Evolutionary conservation across 2,888 invertebrate species (phyloP).

Genomic region (Vannuccia rotundouncinata): DNA sequence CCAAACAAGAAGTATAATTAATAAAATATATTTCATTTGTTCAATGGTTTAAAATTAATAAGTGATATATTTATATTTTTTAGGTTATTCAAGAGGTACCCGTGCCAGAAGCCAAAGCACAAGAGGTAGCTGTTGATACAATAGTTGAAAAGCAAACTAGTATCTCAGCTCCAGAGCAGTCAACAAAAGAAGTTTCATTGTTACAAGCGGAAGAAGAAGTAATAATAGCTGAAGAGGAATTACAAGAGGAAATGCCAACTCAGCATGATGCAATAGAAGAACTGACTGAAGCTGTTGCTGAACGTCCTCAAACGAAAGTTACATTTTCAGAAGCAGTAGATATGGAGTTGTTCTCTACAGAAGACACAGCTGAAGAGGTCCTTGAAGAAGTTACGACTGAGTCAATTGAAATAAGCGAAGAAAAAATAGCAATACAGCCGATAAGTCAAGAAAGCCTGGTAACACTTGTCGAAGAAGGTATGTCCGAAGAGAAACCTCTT

Average conservation of each 20-base stretch:
- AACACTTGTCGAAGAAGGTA: neutral
- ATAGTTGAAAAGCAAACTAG: neutral
- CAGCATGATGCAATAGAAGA: neutral
- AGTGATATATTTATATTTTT: neutral
- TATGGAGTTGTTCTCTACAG: constrained; percentile 30
- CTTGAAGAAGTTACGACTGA: neutral
- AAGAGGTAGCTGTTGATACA: neutral
- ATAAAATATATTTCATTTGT: neutral
- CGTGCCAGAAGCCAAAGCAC: constrained; percentile 4
- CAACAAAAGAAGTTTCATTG: neutral
- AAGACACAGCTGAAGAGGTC: constrained; percentile 1
- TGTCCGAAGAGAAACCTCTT: neutral
- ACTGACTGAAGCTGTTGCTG: constrained; percentile 10
- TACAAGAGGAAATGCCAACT: neutral
- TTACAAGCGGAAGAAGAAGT: constrained; percentile 9
- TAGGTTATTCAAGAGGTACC: neutral
- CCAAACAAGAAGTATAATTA: neutral
- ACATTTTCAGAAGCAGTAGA: constrained; percentile 34
- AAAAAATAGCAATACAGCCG: neutral
- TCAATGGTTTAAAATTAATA: neutral
- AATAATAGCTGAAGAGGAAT: neutral
- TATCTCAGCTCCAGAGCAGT: neutral
- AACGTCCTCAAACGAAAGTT: constrained; percentile 17
- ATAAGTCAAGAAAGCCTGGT: neutral
- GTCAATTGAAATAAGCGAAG: neutral